phyloP scores from a whole-genome alignment of 2,113 vertebrate species.

The Prunella himalayana region DNA sequence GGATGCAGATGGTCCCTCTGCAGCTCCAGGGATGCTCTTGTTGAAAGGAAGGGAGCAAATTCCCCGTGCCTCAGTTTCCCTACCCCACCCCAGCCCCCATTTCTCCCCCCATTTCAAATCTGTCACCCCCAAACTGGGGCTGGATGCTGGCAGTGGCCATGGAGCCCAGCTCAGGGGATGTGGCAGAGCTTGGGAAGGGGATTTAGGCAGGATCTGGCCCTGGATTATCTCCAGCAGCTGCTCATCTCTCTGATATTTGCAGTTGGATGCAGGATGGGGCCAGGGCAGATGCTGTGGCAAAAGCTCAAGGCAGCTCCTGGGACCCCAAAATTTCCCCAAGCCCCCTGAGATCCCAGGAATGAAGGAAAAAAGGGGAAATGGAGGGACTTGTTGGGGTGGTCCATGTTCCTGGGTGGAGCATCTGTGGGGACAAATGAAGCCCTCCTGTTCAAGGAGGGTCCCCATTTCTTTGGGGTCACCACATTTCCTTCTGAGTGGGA shows the following conservation, averaged over 20 bases:
- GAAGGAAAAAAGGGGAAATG: background rate
- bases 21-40: background rate
- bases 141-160: rapidly evolving
- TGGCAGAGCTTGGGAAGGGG: background rate
- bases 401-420: background rate
- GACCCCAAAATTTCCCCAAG: background rate
- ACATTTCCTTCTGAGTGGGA: background rate
- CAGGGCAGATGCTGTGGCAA: background rate
- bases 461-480: background rate
- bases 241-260: background rate
- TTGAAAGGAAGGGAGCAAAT: background rate
- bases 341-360: rapidly evolving
- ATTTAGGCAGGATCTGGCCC: background rate
- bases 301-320: background rate
- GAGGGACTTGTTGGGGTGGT: background rate
- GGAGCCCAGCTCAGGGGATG: background rate
- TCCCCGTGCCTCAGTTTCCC: background rate
- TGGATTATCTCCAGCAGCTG: background rate
- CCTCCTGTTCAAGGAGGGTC: background rate
- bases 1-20: background rate
- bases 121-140: background rate
- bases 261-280: background rate
- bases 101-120: background rate
- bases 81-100: rapidly evolving
- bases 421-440: rapidly evolving